Evolutionary conservation across 2,797 vertebrate genomes (phyloP).

Genomic region (Petrocephalus sullivani): DNA sequence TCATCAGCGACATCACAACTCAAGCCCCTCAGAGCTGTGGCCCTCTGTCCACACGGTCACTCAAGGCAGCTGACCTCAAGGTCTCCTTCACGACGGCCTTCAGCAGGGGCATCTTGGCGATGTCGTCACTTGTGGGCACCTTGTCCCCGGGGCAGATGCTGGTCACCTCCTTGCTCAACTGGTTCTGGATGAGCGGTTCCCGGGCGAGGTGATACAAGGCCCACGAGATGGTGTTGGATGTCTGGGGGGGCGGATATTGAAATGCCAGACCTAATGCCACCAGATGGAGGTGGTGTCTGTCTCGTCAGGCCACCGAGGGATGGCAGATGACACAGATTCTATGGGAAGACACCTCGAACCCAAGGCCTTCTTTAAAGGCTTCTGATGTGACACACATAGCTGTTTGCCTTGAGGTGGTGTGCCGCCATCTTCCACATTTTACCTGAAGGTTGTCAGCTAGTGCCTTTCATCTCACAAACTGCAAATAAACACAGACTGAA

Average conservation of each 20-base stretch:
- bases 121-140: constrained; percentile 54
- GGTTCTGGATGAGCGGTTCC: constrained; percentile 59
- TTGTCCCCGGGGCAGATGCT: constrained; percentile 54
- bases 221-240: constrained; percentile 73
- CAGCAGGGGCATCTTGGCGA: constrained; percentile 59
- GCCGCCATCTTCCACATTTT: not conserved
- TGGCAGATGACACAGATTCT: not conserved
- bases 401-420: not conserved
- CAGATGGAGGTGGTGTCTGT: not conserved
- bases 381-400: not conserved
- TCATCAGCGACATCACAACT: not conserved
- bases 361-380: not conserved
- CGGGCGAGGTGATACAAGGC: constrained; percentile 59
- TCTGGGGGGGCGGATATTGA: constrained; percentile 44
- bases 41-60: not conserved
- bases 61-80: constrained; percentile 51
- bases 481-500: not conserved
- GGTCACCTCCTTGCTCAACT: constrained; percentile 58
- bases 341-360: not conserved
- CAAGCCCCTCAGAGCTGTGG: not conserved
- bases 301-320: not conserved
- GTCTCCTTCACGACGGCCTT: constrained; percentile 68
- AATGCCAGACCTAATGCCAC: not conserved
- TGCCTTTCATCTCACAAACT: not conserved
- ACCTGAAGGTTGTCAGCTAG: not conserved